These are phyloP conservation scores for Huso huso DNA, from an alignment of 2,797 vertebrate genomes.

Conservation along the genomic window DNA sequence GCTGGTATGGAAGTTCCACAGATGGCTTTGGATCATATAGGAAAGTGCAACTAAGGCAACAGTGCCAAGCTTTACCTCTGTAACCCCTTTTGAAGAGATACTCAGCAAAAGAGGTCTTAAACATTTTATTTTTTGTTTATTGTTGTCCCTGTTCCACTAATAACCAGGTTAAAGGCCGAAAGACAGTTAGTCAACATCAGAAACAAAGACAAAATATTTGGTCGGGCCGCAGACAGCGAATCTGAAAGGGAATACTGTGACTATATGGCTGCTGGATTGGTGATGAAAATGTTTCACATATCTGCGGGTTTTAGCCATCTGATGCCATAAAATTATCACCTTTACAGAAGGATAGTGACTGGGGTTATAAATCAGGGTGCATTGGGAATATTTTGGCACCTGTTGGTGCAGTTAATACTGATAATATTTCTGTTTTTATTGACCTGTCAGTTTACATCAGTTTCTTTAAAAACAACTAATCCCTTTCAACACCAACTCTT, in stretches of 20 bases:
- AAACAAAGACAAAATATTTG: neutral
- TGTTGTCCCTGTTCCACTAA: no score
- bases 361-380: slow-evolving; percentile 43
- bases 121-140: no score
- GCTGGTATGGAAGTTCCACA: no score
- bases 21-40: no score
- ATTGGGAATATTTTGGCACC: slow-evolving; percentile 53
- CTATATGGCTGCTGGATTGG: slow-evolving; percentile 22
- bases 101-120: no score
- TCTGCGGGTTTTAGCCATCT: slow-evolving; percentile 48
- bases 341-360: slow-evolving; percentile 47
- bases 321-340: slow-evolving; percentile 62
- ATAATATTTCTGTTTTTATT: slow-evolving; percentile 63
- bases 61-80: no score
- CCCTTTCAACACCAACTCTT: slow-evolving; percentile 48
- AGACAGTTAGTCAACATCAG: slow-evolving; percentile 49
- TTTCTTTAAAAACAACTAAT: slow-evolving; percentile 50
- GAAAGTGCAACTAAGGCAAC: no score
- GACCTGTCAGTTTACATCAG: slow-evolving; percentile 60
- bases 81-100: no score
- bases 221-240: slow-evolving; percentile 20
- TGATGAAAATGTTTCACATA: slow-evolving; percentile 35
- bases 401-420: slow-evolving; percentile 47
- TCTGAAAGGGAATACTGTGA: slow-evolving; percentile 8
- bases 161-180: no score